Evolutionary conservation across 2,888 invertebrate genomes (phyloP).

Genomic region (Stratiomys singularior): DNA sequence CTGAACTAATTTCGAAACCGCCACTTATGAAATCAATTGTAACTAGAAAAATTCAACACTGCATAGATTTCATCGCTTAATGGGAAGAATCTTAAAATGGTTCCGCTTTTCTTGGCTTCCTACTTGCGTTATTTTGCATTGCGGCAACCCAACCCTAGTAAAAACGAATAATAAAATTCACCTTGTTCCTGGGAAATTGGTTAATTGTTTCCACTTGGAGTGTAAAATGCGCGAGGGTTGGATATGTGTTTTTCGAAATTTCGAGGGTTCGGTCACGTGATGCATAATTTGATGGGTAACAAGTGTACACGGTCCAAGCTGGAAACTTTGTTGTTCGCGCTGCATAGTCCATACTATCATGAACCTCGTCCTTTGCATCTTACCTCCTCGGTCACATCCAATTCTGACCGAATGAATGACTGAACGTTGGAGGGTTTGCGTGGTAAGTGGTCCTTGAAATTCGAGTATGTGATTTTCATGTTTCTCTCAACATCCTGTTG

Average conservation of each 20-base stretch:
- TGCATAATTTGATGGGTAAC: slow-evolving; percentile 57
- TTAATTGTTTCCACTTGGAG: slow-evolving; percentile 57
- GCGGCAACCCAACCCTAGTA: slow-evolving; percentile 5
- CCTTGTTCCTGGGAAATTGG: slow-evolving; percentile 54
- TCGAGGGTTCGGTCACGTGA: slow-evolving; percentile 56
- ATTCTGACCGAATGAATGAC: neutral
- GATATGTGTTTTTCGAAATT: slow-evolving; percentile 47
- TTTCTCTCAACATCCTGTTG: neutral
- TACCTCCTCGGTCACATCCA: neutral
- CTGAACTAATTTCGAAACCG: too few species aligned
- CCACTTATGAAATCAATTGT: too few species aligned
- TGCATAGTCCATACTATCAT: neutral
- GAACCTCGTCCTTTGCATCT: neutral
- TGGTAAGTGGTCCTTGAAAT: slow-evolving; percentile 49
- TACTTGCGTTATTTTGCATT: too few species aligned
- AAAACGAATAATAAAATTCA: slow-evolving; percentile 21
- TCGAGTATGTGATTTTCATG: slow-evolving; percentile 51
- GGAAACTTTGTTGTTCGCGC: slow-evolving; percentile 3
- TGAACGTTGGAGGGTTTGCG: slow-evolving; percentile 17
- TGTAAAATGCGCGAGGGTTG: slow-evolving; percentile 52
- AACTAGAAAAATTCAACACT: too few species aligned
- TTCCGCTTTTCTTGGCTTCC: too few species aligned
- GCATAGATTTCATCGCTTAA: too few species aligned
- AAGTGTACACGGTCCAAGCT: slow-evolving; percentile 53
- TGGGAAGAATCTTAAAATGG: too few species aligned